Evolutionary conservation across 1,140 invertebrate species (phyloP).

Genomic region (Cherax destructor): DNA sequence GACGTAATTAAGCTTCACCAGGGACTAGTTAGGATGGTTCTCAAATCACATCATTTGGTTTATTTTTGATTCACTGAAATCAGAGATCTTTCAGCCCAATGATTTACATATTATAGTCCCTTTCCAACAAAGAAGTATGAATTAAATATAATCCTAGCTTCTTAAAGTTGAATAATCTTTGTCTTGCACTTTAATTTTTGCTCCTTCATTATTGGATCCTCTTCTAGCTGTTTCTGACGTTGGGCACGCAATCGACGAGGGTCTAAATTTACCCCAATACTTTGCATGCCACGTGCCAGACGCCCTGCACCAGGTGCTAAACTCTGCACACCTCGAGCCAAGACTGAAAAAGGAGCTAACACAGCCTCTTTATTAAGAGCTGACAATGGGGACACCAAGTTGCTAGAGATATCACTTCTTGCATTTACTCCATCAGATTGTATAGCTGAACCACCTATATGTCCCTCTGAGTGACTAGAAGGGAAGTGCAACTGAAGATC

Average conservation of each 20-base stretch:
- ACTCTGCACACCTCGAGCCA: constrained; percentile 84
- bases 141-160: background rate
- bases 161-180: constrained; percentile 58
- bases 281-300: constrained; percentile 77
- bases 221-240: constrained; percentile 53
- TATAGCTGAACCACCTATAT: constrained; percentile 70
- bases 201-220: constrained; percentile 56
- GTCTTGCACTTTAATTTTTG: constrained; percentile 44
- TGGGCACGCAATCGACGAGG: constrained; percentile 83
- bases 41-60: background rate
- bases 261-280: constrained; percentile 86
- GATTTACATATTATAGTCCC: background rate
- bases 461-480: constrained; percentile 61
- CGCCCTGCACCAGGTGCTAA: constrained; percentile 61
- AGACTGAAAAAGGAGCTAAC: constrained; percentile 79
- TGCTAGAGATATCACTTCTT: constrained; percentile 42
- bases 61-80: constrained; percentile 5
- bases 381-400: constrained; percentile 57
- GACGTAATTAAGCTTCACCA: constrained; percentile 1
- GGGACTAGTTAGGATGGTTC: background rate
- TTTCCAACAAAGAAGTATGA: background rate
- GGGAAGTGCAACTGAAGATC: constrained; percentile 49
- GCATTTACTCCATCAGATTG: constrained; percentile 35
- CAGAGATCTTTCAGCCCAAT: background rate
- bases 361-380: constrained; percentile 79